Evolutionary conservation across 2,888 invertebrate genomes (phyloP), one percentile per base, ranked within the genome.

Genomic region (Eubasilissa splendida): DNA sequence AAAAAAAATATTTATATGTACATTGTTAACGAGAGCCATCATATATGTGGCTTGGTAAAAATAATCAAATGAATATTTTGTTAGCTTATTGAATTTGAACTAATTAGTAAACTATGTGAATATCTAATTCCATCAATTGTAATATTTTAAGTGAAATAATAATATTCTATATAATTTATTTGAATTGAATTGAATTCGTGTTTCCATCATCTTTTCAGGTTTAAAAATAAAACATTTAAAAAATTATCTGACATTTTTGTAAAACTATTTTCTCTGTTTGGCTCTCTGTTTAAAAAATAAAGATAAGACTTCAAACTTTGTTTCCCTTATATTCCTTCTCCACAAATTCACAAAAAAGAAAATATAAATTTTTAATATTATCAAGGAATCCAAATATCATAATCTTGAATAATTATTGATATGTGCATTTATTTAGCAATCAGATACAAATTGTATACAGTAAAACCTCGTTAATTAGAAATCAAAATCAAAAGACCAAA

Each of bases 1-100:
- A 66, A 77, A 76, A 68, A 75, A 79, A 66, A 75, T 71, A 75
- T 75, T 66, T 75, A 79, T 58, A 75, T 75, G 53, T 79, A 59
- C 68, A 75, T 75, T 50, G 33, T 74, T 33, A 63, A 63, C 42
- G 42, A 63, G 63, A 70, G 70, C n/a, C 31, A 53, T 70, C 22
- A 14, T 70, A 42, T 42, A 42, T 42, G 58, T 73, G 31, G 33
- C 31, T 56, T 56, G 71, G n/a, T 54, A 56, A 56, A 11, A 73
- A 73, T 73, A 7, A 12, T 73, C 56, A 22, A 54, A 71, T 54
- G n/a, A 71, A 50, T 68, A 50, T 68, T 68, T 68, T 63, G 33
- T 63, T 33, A 63, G 63, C 63, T 63, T 63, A 63, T 63, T 11
- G 42, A 63, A 33, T 31, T 63, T 63, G 33, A 68, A 50, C 14